Conservation (phyloP, 2,113 vertebrate species). For the Corythornis vintsioides region DNA sequence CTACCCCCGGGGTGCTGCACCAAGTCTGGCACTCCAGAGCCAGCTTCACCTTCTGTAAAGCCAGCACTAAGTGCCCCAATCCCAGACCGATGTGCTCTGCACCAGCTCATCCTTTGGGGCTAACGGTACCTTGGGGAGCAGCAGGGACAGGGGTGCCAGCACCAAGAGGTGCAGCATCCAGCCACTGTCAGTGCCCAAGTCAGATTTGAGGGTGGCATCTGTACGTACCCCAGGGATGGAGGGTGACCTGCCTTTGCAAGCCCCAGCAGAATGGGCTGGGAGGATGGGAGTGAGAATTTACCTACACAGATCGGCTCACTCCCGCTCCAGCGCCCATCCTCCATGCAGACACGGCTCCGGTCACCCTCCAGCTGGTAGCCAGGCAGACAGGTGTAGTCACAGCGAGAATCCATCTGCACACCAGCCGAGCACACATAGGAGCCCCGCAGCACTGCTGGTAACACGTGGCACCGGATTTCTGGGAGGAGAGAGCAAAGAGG, state of each 20-base stretch:
- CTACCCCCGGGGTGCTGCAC: not conserved
- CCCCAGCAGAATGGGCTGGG: not conserved
- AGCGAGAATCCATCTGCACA: constrained; percentile 88
- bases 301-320: constrained; percentile 89
- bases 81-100: fast-evolving
- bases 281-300: constrained; percentile 64
- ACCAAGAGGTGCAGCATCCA: not conserved
- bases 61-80: fast-evolving
- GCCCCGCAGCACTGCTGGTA: constrained; percentile 84
- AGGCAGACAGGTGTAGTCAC: constrained; percentile 84
- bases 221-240: not conserved
- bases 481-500: not conserved
- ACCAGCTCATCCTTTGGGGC: fast-evolving
- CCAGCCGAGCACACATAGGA: constrained; percentile 85
- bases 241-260: fast-evolving
- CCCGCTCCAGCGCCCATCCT: constrained; percentile 86
- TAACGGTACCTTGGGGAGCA: fast-evolving
- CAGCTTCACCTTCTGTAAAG: not conserved
- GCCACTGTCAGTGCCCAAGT: fast-evolving
- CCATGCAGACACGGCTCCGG: constrained; percentile 85
- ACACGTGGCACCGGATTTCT: constrained; percentile 86
- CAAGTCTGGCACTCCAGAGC: fast-evolving
- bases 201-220: not conserved
- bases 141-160: not conserved
- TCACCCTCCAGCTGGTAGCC: constrained; percentile 90